Percentiles rank a stretch among this genome's conserved stretches.
phyloP scores from a whole-genome alignment of 2,888 invertebrate genomes.

The Dasypogon diadema region DNA sequence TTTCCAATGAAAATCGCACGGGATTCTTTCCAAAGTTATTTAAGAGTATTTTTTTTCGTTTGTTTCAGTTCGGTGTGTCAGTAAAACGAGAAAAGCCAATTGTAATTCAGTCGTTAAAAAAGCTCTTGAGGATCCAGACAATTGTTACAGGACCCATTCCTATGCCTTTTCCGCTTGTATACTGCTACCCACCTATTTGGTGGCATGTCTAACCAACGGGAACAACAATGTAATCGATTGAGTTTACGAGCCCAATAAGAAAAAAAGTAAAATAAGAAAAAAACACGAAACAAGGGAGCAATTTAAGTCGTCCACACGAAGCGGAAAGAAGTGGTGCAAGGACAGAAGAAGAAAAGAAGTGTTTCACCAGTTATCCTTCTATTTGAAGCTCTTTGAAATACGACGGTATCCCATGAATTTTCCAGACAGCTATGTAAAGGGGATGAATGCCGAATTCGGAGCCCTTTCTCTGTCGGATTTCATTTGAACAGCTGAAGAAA shows the following conservation, averaged over 20 bases:
- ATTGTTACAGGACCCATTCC: background rate
- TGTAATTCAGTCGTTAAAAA: constrained; percentile 37
- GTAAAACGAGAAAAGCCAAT: constrained; percentile 21
- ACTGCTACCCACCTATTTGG: constrained; percentile 8
- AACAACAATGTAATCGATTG: constrained; percentile 33
- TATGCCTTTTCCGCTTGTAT: constrained; percentile 14
- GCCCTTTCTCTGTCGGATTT: constrained; percentile 12
- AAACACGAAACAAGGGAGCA: background rate
- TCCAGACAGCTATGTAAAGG: background rate
- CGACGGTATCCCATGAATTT: constrained; percentile 18
- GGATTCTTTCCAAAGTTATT: background rate
- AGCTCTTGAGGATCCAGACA: constrained; percentile 13
- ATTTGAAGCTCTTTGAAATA: background rate
- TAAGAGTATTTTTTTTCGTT: background rate
- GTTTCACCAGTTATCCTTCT: constrained; percentile 30
- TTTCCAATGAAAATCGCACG: constrained; percentile 8
- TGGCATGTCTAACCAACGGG: constrained; percentile 12
- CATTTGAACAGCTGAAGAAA: constrained; percentile 31
- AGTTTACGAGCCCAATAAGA: constrained; percentile 32
- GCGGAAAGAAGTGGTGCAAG: background rate
- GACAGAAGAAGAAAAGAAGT: background rate
- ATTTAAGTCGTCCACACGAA: constrained; percentile 11
- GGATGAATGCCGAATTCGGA: background rate
- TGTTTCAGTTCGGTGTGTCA: background rate
- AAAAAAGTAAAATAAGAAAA: constrained; percentile 2